Base-by-base conservation (phyloP, 2,113 vertebrate species). In the Ancistrus triradiatus region DNA sequence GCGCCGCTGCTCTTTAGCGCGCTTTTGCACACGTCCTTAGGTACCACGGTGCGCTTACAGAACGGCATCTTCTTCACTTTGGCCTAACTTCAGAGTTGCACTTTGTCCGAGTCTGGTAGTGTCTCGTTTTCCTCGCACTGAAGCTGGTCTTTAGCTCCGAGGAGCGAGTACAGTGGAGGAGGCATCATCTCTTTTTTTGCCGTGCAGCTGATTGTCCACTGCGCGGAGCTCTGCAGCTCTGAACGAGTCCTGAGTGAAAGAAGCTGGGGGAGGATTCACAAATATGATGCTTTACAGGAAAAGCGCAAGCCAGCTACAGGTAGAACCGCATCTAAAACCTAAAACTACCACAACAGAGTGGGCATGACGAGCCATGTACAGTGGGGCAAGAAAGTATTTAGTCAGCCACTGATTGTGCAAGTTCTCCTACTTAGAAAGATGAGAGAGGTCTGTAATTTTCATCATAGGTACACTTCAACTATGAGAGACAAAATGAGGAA, bases 41-140 rank as follows among this genome's bases (percentile, higher is more conserved):
- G 88, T 69, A 81, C 77, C 49, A 87, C 62, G 8, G 74, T 80
- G 75, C 88, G 78, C 52, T 90, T 90, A 71, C 83, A 85, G 37
- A 89, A 90, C 69, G 88, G 88, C 88, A 90, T 90, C 59, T 66
- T 74, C 28, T 14, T 46, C 24, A 25, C 22, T 22, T 7, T 38
- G 19, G 9, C 19, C 28, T 18, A 18, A 27, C 7, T n/a, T 19
- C n/a, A 11, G 25, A 10, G 33, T 24, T 43, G 37, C 53, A 52
- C 18, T 55, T 25, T 44, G 28, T 40, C 15, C 33, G 47, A 33
- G 56, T 51, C 31, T 28, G 33, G 8, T 55, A 15, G 70, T 68
- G 18, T 55, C 55, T 40, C 59, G 44, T 25, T 58, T 31, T 31
- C 40, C 66, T 19, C 24, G 61, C 56, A 50, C 53, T 48, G 51